Percentiles rank a stretch among this genome's conserved stretches.
Evolutionary conservation across 2,888 invertebrate species (phyloP).

Genomic region (Rotaria macrura): DNA sequence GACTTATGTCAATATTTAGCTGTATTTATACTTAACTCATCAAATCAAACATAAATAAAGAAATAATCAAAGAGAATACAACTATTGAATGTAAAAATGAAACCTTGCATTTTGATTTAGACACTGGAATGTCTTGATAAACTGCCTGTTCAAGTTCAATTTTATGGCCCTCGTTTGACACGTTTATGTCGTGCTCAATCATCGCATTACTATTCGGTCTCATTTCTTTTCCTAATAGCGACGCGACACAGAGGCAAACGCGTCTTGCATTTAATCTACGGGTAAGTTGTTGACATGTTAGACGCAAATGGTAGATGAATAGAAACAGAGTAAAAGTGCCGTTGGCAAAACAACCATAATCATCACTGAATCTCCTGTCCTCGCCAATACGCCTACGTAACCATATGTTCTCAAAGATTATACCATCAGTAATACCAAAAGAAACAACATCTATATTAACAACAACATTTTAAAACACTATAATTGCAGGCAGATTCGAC

Average conservation of each 20-base stretch:
- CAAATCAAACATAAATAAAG: not conserved
- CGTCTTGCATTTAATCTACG: not conserved
- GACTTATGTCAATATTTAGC: not conserved
- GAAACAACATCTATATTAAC: not conserved
- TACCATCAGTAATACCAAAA: not conserved
- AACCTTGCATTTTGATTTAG: not conserved
- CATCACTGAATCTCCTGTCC: not conserved
- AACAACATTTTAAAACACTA: not conserved
- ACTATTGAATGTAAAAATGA: not conserved
- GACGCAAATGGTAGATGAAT: not conserved
- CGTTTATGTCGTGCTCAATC: not conserved
- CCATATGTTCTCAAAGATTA: not conserved
- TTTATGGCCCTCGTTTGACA: not conserved
- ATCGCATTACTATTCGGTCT: not conserved
- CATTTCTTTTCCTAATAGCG: not conserved
- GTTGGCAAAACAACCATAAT: not conserved
- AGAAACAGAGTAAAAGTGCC: not conserved
- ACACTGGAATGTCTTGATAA: not conserved
- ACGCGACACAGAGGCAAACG: not conserved
- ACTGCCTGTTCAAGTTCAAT: not conserved
- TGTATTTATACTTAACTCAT: not conserved
- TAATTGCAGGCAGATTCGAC: not conserved
- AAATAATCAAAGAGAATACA: not conserved
- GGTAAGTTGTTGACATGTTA: not conserved
- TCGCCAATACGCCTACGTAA: not conserved